Percentiles rank a stretch among this genome's conserved stretches.
These are phyloP conservation scores for Enteromius afrohamiltoni DNA, from an alignment of 2,797 vertebrate genomes.

Conservation along the genomic window DNA sequence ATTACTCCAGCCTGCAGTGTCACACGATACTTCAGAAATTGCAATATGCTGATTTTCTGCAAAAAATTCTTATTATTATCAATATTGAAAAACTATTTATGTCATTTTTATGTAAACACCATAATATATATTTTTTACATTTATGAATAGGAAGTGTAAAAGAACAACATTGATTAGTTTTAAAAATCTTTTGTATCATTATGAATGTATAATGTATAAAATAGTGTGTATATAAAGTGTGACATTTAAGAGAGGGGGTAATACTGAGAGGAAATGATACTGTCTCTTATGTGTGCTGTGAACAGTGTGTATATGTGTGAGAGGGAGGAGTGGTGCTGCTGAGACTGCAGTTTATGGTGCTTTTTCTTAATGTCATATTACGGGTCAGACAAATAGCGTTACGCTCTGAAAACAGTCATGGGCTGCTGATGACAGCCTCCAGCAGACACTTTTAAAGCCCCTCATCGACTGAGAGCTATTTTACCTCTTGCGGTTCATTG, in stretches of 20 bases:
- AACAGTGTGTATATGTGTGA: neutral
- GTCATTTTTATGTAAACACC: neutral
- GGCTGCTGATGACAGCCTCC: neutral
- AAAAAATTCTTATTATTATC: neutral
- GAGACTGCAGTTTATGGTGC: neutral
- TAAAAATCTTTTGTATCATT: neutral
- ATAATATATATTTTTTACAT: neutral
- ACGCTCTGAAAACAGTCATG: neutral
- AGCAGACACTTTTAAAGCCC: slow-evolving; percentile 1
- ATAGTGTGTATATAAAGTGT: neutral
- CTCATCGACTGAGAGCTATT: slow-evolving; percentile 9
- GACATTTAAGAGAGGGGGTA: neutral
- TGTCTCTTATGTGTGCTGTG: neutral
- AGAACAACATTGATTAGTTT: neutral
- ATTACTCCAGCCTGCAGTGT: neutral
- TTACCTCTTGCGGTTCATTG: slow-evolving; percentile 8
- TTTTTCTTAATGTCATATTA: slow-evolving; percentile 23
- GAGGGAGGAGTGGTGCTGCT: slow-evolving; percentile 7
- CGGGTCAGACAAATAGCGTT: neutral
- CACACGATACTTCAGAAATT: neutral
- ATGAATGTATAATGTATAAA: neutral
- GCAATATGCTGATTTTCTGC: neutral
- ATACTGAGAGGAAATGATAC: neutral
- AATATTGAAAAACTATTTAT: too few species aligned
- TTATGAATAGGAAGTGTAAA: neutral